Evolutionary conservation across 2,888 invertebrate species (phyloP).

Genomic region (Callosobruchus maculatus): DNA sequence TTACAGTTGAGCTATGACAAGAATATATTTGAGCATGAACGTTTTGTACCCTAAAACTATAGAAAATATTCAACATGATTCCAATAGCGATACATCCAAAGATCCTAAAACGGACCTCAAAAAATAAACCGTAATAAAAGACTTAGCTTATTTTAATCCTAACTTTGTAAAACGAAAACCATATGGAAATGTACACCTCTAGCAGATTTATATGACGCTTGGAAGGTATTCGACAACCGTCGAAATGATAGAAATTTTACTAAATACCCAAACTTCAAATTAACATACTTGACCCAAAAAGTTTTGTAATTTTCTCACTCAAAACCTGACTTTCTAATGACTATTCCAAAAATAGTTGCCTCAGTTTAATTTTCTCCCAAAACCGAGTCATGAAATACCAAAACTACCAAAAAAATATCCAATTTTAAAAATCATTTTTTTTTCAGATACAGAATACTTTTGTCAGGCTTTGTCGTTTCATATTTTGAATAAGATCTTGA

Average conservation of each 20-base stretch:
- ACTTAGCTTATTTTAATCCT: not conserved
- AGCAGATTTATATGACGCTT: not conserved
- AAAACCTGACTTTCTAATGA: no score
- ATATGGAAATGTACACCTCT: not conserved
- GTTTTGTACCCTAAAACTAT: conserved; percentile 18
- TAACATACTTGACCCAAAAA: no score
- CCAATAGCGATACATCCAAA: not conserved
- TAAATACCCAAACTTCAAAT: no score
- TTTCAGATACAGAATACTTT: not conserved
- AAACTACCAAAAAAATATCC: no score
- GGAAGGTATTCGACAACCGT: not conserved
- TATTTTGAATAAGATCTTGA: no score
- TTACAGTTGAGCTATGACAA: conserved; percentile 31
- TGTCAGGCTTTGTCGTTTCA: not conserved
- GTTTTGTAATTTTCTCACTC: no score
- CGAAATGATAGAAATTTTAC: not conserved
- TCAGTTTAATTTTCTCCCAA: no score
- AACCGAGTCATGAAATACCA: no score
- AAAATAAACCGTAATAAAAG: not conserved
- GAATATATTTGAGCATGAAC: conserved; percentile 33
- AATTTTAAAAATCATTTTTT: not conserved
- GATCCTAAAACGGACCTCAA: conserved; percentile 1
- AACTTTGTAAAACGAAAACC: not conserved
- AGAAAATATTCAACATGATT: conserved; percentile 1
- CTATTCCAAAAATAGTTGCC: no score